Evolutionary conservation across 2,888 invertebrate species (phyloP), one percentile per base, ranked within the genome.

Genomic region (Stegophylla sp.): DNA sequence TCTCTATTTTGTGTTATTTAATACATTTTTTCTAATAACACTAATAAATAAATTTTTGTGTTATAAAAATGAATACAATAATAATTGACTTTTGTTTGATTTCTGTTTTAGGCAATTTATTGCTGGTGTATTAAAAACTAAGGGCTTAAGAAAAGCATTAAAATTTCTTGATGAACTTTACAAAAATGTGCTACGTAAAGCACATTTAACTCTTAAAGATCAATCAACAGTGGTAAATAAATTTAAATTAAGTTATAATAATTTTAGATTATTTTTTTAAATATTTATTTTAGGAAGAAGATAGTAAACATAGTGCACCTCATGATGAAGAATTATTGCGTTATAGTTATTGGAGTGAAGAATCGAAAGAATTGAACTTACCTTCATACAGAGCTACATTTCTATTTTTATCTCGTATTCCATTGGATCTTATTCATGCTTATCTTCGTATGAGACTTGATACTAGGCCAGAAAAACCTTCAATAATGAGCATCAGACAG

Each of bases 401-500:
- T 88, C 89, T 97, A 75, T 94, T 96, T 86, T 89, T 97, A 20
- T 91, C 94, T 82, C 91, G 92, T 73, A 91, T 97, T 74, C 94
- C 95, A 34, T 88, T 98, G 85, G 95, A 97, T 87, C 92, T 96
- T n/a, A 92, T 96, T 83, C 94, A 96, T 86, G 96, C 97, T 87
- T 97, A 96, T 88, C 88, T 97, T 63, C 88, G 91, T 82, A 91
- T 97, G 89, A 88, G 96, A 63, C 88, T 96, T 56, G 95, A 96
- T 86, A 92, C 93, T 82, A 91, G 92, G 82, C 94, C 94, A 0
- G 90, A 90, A 28, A 91, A 93, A 72, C 96, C 96, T 0, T 95
- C 95, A 72, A 92, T 93, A 10, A 89, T 96, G 66, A 95, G 95
- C 84, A 91, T 96, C 66, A 90, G 94, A 85, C 96, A 96, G 89